Evolutionary conservation across 2,113 vertebrate species (phyloP), one percentile per base, ranked within the genome.

Genomic region (Coptodon rendalli): DNA sequence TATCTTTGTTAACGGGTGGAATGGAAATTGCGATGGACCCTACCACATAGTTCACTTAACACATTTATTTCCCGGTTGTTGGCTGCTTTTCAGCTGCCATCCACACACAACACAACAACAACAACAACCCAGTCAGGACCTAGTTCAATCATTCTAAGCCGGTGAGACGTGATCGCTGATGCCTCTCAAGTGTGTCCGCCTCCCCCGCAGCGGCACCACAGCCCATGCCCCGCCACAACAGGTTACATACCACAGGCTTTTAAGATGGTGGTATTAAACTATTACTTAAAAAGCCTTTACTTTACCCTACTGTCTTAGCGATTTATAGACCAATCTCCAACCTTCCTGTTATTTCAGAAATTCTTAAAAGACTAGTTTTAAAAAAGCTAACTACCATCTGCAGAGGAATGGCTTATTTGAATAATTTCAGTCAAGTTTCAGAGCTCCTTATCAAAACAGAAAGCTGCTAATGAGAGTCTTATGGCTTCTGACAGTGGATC

Each of bases 401-500:
- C 63, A 68, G 19, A 68, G 63, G 6, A 40, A 40, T 34, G 1
- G 7, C 38, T 71, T 43, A 71, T 71, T 43, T 71, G 1, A 71
- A 43, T 14, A 43, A 40, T 71, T 24, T 71, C 66, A 71, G n/a
- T 43, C 66, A 71, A 9, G 36, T 3, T 71, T 71, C 66, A 71
- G 36, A 43, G 38, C 38, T 14, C n/a, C 24, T 40, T 14, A 71
- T 43, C 38, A 40, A 71, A 71, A 24, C 3, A 71, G 1, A 71
- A 13, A 40, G n/a, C 38, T 71, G 38, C 36, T 2, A 68, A 71
- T 43, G 63, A 40, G n/a, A 19, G 12, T 71, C 7, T 24, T 22
- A 40, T n/a, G 31, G 63, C 34, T 63, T 63, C 59, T 36, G 59
- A 36, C 59, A 63, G 59, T 63, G 59, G 59, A 36, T 63, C 17